phyloP scores from a whole-genome alignment of 1,140 invertebrate species.

The Thaumetopoea pityocampa region DNA sequence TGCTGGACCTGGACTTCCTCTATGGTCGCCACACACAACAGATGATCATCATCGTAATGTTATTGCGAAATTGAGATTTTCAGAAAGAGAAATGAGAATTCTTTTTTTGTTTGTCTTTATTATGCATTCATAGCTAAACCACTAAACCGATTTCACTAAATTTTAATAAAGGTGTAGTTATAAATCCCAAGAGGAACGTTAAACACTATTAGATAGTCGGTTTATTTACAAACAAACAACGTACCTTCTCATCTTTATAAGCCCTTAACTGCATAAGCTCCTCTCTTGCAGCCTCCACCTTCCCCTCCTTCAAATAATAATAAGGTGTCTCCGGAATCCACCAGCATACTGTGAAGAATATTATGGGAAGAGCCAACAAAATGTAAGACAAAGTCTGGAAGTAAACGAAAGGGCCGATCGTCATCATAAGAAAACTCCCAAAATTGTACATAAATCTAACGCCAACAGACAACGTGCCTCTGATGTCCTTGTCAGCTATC shows the following conservation, averaged over 20 bases:
- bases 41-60: too few relatives aligned
- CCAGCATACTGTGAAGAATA: conserved; percentile 77
- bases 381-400: conserved; percentile 69
- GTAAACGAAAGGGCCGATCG: conserved; percentile 70
- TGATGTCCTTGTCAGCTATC: conserved; percentile 79
- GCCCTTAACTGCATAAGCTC: conserved; percentile 56
- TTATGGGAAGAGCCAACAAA: conserved; percentile 56
- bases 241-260: conserved; percentile 46
- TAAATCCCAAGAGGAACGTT: too few relatives aligned
- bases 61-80: too few relatives aligned
- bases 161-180: too few relatives aligned
- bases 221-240: conserved; percentile 4
- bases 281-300: conserved; percentile 49
- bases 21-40: too few relatives aligned
- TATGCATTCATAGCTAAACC: too few relatives aligned
- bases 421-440: conserved; percentile 76
- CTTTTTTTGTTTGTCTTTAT: too few relatives aligned
- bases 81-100: too few relatives aligned
- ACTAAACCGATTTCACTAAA: too few relatives aligned
- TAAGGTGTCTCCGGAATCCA: conserved; percentile 87
- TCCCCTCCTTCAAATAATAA: conserved; percentile 76
- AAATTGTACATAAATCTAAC: conserved; percentile 81
- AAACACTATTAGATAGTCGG: too few relatives aligned
- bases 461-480: conserved; percentile 79
- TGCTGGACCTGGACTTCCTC: too few relatives aligned